phyloP scores from a whole-genome alignment of 2,888 invertebrate species.

The Sympetrum striolatum region DNA sequence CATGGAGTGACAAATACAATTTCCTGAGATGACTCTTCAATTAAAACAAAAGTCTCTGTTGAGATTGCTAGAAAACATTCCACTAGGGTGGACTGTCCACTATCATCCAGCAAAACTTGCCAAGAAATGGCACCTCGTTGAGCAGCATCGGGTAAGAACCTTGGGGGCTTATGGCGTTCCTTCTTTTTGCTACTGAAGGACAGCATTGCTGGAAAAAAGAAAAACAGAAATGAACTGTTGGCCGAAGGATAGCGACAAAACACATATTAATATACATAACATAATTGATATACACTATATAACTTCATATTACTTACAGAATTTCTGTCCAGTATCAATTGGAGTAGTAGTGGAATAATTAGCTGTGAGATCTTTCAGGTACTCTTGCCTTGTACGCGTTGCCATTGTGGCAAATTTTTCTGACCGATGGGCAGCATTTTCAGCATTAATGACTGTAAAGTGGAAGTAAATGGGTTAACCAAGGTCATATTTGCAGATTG shows the following conservation, averaged over 20 bases:
- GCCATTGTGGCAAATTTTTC: slow-evolving; percentile 98
- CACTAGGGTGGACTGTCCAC: slow-evolving; percentile 69
- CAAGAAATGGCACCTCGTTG: slow-evolving; percentile 83
- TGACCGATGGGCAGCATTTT: slow-evolving; percentile 94
- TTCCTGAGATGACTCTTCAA: slow-evolving; percentile 82
- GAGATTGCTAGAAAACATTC: slow-evolving; percentile 88
- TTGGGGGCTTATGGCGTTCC: slow-evolving; percentile 77
- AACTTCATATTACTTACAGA: slow-evolving; percentile 69
- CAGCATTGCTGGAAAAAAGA: slow-evolving; percentile 69
- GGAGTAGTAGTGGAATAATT: slow-evolving; percentile 82
- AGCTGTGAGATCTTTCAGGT: slow-evolving; percentile 88
- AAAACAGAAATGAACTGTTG: background rate
- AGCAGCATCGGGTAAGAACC: slow-evolving; percentile 73
- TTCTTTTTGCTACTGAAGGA: slow-evolving; percentile 77
- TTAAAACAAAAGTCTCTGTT: slow-evolving; percentile 83
- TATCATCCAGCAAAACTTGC: slow-evolving; percentile 78
- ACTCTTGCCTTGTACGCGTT: slow-evolving; percentile 92
- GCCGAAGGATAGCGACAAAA: background rate
- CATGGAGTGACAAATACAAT: slow-evolving; percentile 88
- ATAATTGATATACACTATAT: background rate
- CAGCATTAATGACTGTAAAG: slow-evolving; percentile 84
- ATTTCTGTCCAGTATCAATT: slow-evolving; percentile 85
- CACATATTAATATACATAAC: background rate
- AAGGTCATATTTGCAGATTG: background rate
- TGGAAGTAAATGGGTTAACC: background rate